Percentiles rank a stretch among this genome's conserved stretches.
phyloP scores from a whole-genome alignment of 2,113 vertebrate species.

The Neogobius melanostomus region DNA sequence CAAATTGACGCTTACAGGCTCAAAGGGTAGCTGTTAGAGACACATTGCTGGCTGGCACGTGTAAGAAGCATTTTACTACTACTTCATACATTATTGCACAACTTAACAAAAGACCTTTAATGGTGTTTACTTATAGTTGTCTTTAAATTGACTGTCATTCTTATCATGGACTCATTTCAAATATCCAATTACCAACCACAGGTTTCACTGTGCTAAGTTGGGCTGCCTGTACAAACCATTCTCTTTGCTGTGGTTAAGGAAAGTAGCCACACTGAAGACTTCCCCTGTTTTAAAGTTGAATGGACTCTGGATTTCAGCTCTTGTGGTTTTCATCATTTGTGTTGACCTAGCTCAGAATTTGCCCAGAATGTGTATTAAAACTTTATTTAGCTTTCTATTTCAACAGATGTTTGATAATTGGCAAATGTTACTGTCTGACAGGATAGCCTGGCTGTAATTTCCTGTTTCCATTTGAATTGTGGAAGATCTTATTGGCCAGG shows the following conservation, averaged over 20 bases:
- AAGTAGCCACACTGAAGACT: slow-evolving; percentile 28
- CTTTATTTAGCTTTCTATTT: slow-evolving; percentile 26
- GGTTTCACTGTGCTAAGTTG: not conserved
- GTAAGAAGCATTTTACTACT: not conserved
- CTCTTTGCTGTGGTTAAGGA: slow-evolving; percentile 52
- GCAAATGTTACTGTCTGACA: not conserved
- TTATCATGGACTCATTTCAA: not conserved
- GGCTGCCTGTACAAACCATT: slow-evolving; percentile 7
- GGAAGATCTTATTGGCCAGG: not conserved
- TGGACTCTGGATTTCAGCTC: slow-evolving; percentile 9
- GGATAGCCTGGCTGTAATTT: not conserved
- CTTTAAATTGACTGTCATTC: not conserved
- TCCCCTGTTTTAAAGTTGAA: slow-evolving; percentile 25
- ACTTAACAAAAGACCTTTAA: not conserved
- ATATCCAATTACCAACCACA: slow-evolving; percentile 4
- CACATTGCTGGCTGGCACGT: not conserved
- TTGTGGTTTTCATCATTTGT: slow-evolving; percentile 6
- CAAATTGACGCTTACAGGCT: not conserved
- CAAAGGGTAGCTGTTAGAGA: not conserved
- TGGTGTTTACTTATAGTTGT: not conserved
- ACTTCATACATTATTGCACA: not conserved
- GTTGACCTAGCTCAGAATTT: slow-evolving; percentile 42
- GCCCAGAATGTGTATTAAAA: slow-evolving; percentile 41
- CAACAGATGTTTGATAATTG: slow-evolving; percentile 36
- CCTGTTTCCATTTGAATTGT: not conserved